phyloP scores from a whole-genome alignment of 2,797 vertebrate species.

The Chiloscyllium punctatum region DNA sequence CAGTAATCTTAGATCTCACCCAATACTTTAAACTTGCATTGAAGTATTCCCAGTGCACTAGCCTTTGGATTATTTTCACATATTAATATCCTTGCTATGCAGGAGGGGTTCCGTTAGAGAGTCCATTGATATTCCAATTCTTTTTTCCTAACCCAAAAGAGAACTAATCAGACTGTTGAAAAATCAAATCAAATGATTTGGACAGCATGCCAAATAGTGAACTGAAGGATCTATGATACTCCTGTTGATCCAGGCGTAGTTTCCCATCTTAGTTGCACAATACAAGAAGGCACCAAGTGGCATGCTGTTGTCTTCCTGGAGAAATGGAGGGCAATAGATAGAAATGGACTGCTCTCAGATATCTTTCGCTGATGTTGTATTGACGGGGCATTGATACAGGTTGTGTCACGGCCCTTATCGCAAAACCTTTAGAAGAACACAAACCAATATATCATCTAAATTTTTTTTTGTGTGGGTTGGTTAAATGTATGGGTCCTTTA shows the following conservation, averaged over 20 bases:
- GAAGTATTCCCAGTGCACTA: not conserved
- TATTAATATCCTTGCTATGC: not conserved
- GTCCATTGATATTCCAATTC: not conserved
- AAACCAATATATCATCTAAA: not conserved
- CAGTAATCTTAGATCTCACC: not conserved
- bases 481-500: not conserved
- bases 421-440: not conserved
- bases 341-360: not conserved
- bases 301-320: not conserved
- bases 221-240: not conserved
- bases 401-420: not conserved
- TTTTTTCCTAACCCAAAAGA: not conserved
- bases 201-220: not conserved
- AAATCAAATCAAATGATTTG: not conserved
- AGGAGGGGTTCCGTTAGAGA: not conserved
- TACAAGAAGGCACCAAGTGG: not conserved
- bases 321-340: not conserved
- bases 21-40: not conserved
- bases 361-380: not conserved
- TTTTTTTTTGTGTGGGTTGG: not conserved
- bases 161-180: not conserved
- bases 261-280: not conserved
- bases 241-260: not conserved
- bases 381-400: not conserved
- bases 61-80: not conserved